A percentile compares a stretch with the other conserved stretches of the same genome.
These are phyloP conservation scores for Diabrotica virgifera DNA, from an alignment of 1,140 invertebrate genomes.

Conservation along the genomic window DNA sequence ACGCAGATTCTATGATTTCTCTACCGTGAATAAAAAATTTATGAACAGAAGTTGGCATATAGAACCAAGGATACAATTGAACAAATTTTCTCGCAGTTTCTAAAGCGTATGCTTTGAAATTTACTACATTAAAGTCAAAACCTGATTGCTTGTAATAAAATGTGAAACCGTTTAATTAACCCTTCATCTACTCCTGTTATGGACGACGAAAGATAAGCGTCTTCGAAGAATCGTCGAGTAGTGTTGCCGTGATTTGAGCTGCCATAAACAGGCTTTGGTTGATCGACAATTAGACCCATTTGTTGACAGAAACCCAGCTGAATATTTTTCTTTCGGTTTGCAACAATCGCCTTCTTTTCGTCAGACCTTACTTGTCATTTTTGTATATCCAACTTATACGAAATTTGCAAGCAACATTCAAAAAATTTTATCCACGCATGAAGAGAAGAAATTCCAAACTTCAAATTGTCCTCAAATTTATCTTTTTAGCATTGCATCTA, in stretches of 20 bases:
- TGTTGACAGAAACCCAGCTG: conserved; percentile 24
- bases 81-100: background rate
- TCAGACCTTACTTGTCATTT: background rate
- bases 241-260: conserved; percentile 46
- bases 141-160: background rate
- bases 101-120: background rate
- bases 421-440: conserved; percentile 17
- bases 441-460: no score
- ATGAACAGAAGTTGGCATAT: no score
- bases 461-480: conserved; percentile 14
- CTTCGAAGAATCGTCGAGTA: conserved; percentile 4
- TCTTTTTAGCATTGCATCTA: conserved; percentile 8
- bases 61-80: no score
- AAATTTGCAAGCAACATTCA: conserved; percentile 18
- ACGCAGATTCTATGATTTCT: no score
- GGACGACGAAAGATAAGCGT: background rate
- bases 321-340: conserved; percentile 9
- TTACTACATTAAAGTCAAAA: background rate
- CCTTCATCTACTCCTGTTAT: conserved; percentile 10
- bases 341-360: conserved; percentile 15
- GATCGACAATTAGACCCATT: conserved; percentile 39
- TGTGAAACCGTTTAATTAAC: background rate
- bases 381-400: conserved; percentile 12
- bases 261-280: conserved; percentile 42
- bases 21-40: no score